phyloP scores from a whole-genome alignment of 2,888 invertebrate species.

The Drosophila paramelanica region DNA sequence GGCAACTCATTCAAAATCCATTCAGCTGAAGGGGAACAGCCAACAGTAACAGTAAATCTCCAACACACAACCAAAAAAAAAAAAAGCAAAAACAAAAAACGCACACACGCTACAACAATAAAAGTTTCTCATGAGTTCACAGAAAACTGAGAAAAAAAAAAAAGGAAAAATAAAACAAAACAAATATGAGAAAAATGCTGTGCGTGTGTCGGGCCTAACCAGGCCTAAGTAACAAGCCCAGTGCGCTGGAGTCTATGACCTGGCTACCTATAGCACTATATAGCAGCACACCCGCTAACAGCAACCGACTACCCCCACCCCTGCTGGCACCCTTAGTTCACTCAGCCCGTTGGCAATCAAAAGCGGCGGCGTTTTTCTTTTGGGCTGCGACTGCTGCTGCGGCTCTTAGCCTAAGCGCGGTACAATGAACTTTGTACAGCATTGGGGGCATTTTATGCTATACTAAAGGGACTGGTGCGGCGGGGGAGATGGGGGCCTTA shows the following conservation, averaged over 20 bases:
- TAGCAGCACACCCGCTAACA: conserved; percentile 15
- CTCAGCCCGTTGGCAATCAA: conserved; percentile 65
- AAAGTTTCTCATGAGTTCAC: conserved; percentile 39
- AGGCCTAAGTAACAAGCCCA: conserved; percentile 49
- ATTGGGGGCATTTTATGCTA: conserved; percentile 29
- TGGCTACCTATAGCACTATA: conserved; percentile 52
- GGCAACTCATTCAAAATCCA: conserved; percentile 36
- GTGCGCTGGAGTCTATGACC: conserved; percentile 52
- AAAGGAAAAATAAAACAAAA: conserved; percentile 36
- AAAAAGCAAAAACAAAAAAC: not conserved
- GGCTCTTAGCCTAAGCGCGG: conserved; percentile 75
- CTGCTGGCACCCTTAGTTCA: not conserved
- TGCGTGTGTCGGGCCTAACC: conserved; percentile 39
- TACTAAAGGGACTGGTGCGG: not conserved
- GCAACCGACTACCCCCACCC: not conserved
- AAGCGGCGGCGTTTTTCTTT: conserved; percentile 74
- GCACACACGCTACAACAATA: conserved; percentile 33
- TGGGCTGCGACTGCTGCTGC: conserved; percentile 52
- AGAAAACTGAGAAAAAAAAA: conserved; percentile 10
- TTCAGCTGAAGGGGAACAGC: conserved; percentile 31
- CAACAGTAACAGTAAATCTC: conserved; percentile 38
- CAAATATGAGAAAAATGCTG: conserved; percentile 56
- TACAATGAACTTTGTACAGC: conserved; percentile 73
- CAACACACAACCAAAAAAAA: conserved; percentile 35
- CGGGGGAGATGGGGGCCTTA: not conserved